phyloP scores from a whole-genome alignment of 2,888 invertebrate genomes.

The Sesia apiformis region DNA sequence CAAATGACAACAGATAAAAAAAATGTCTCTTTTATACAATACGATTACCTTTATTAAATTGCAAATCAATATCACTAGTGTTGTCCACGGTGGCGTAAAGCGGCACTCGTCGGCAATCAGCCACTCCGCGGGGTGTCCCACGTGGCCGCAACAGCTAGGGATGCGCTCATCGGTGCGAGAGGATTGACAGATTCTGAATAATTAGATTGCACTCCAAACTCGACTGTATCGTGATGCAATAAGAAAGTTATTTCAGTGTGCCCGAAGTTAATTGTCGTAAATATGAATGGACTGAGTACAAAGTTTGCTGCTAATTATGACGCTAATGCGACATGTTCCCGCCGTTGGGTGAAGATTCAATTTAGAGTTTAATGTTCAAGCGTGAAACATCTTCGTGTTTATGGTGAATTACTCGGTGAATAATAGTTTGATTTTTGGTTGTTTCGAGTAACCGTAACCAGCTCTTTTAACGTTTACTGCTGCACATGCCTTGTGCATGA shows the following conservation, averaged over 20 bases:
- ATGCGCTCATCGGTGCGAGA: slow-evolving; percentile 42
- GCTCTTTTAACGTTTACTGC: too few relatives aligned
- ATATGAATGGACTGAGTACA: slow-evolving; percentile 35
- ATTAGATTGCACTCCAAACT: slow-evolving; percentile 6
- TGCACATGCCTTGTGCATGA: too few relatives aligned
- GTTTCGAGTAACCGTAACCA: neutral
- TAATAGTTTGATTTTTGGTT: neutral
- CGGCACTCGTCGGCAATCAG: slow-evolving; percentile 64
- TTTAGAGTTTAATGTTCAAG: neutral
- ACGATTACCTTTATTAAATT: too few relatives aligned
- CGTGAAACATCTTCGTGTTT: neutral
- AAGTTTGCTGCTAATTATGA: slow-evolving; percentile 60
- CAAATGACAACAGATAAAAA: too few relatives aligned
- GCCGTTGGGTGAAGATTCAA: neutral
- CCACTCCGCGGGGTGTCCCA: slow-evolving; percentile 58
- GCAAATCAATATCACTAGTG: neutral
- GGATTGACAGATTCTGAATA: slow-evolving; percentile 31
- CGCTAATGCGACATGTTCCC: slow-evolving; percentile 30
- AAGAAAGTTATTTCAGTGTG: neutral
- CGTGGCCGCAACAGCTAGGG: slow-evolving; percentile 44
- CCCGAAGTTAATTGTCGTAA: slow-evolving; percentile 14
- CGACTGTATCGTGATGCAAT: slow-evolving; percentile 7
- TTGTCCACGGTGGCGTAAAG: slow-evolving; percentile 30
- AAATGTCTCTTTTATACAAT: too few relatives aligned
- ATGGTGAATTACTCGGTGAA: neutral